Base-by-base conservation (phyloP, 2,797 vertebrate genomes). In the Acanthurus leucopareius region DNA sequence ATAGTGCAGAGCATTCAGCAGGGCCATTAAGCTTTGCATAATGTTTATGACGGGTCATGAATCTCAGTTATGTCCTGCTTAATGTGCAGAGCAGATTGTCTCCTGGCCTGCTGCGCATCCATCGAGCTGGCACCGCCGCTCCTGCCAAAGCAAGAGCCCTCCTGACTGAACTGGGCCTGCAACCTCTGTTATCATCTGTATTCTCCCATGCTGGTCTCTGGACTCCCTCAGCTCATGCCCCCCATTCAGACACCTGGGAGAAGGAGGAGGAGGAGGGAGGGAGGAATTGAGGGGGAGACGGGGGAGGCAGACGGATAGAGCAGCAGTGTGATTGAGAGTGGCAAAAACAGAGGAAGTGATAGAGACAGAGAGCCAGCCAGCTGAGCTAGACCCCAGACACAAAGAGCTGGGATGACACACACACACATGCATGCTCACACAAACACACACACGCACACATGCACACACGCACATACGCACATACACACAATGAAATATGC, bases 311-410 rank as follows among this genome's bases (percentile, higher is more conserved):
- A 85, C 32, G 44, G 80, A 86, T 77, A 75, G 76, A 94, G 88
- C 60, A 62, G 85, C 76, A 81, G 84, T 86, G 86, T 86, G 92
- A 91, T 78, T 83, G 82, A 90, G 89, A 89, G 87, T 84, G 92
- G 92, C 89, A 92, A 93, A 94, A 94, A 93, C 89, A 93, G 87
- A 94, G 94, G 95, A 95, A 95, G 92, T 89, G 91, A 93, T 94
- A 92, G 88, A 95, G 95, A 95, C 94, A 93, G 91, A 84, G 87
- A 90, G 66, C 85, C 83, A 92, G 91, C 87, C 89, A 93, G 87
- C 85, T 87, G 85, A 90, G 74, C 79, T 73, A 88, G 84, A 84
- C 76, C 84, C 88, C 86, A 93, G 92, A 95, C 93, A 94, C 88
- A 93, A 93, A 94, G 89, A 84, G 72, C 75, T 70, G 70, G 82